Base-by-base conservation (phyloP, 2,797 vertebrate species). In the Eulemur mongoz region DNA sequence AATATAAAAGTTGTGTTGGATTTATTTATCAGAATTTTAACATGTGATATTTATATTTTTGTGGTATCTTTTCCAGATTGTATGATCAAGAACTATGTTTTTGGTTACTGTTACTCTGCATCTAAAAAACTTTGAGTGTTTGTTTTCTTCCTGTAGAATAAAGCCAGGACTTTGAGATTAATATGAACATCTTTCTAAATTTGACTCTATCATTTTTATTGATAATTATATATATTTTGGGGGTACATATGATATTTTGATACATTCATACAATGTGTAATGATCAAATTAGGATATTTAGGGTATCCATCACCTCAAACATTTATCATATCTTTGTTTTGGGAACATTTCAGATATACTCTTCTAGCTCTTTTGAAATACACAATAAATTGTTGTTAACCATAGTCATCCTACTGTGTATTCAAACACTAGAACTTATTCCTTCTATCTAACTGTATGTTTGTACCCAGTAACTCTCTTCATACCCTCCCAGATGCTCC, bases 161-260 rank as follows among this genome's bases (percentile, higher is more conserved):
- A 82, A 92, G 30, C 27, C 35, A 88, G 61, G 52, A 69, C 52
- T 79, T 95, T 78, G 65, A 95, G 72, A 72, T 95, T 89, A 72
- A 78, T 17, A 27, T 78, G 78, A 94, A 72, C 10, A 65, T 84
- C 45, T 93, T 63, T 72, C 57, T 72, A 89, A 89, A n/a, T 52
- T 48, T 76, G 45, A 81, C 22, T 27, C 52, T 15, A 27, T 95
- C 32, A 15, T 84, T 85, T 45, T 75, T 48, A 70, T 48, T 75
- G 32, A 32, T 75, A 32, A 75, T 75, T 75, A 5, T 75, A 32
- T 27, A 17, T 30, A 48, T 73, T 73, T 73, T 45, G 2, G 27
- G 15, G 43, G 27, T 48, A 32, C 43, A 32, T 20, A 17, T 75
- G 43, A 48, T 75, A 75, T 48, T 75, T 48, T 48, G 72, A 48